These are phyloP conservation scores for Cariama cristata DNA, from an alignment of 2,113 vertebrate species.

Conservation along the genomic window DNA sequence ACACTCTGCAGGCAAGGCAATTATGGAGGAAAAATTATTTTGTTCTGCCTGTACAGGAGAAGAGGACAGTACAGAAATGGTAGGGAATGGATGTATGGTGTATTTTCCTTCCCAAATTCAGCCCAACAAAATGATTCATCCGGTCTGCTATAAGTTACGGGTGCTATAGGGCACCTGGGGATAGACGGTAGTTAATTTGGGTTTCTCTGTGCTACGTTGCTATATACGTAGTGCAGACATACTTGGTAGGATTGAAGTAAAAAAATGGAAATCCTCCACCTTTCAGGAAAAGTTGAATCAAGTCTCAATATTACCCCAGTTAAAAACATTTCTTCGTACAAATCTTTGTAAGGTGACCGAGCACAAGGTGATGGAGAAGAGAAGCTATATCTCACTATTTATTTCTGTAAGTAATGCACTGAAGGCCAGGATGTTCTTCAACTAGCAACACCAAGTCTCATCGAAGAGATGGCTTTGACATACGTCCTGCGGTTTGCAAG, in stretches of 20 bases:
- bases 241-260: not conserved
- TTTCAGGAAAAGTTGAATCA: not conserved
- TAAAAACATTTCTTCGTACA: not conserved
- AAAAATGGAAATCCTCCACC: accelerated
- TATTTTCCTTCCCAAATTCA: not conserved
- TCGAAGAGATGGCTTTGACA: not conserved
- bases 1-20: accelerated
- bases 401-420: not conserved
- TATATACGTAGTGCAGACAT: accelerated
- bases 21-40: not conserved
- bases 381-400: not conserved
- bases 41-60: not conserved
- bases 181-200: no score
- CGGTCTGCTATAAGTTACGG: not conserved
- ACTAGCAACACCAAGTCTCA: not conserved
- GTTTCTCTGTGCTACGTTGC: not conserved
- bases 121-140: not conserved
- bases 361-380: not conserved
- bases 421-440: not conserved
- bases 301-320: not conserved
- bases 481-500: not conserved
- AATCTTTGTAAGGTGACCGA: not conserved
- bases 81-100: not conserved
- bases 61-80: not conserved
- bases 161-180: not conserved